Evolutionary conservation across 1,140 invertebrate species (phyloP).

Genomic region (Rhynchophorus ferrugineus): DNA sequence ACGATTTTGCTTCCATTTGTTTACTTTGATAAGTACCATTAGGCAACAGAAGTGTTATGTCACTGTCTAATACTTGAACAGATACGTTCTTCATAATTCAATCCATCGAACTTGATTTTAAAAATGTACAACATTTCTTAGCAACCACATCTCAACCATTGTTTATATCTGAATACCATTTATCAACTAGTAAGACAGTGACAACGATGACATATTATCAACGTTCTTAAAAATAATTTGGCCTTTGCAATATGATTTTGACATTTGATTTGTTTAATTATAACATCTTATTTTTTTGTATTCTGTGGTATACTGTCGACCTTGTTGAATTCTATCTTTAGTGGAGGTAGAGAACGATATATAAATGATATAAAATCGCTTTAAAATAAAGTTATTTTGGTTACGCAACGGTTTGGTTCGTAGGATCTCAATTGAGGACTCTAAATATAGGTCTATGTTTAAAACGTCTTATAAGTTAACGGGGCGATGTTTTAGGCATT

Average conservation of each 20-base stretch:
- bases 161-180: not conserved
- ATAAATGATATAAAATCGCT: no score
- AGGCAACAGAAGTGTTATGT: constrained; percentile 62
- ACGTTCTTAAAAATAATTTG: not conserved
- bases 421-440: no score
- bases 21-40: constrained; percentile 63
- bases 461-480: no score
- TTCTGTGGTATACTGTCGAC: no score
- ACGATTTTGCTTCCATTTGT: constrained; percentile 64
- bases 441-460: no score
- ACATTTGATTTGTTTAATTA: not conserved
- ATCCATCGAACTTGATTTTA: constrained; percentile 18
- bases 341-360: no score
- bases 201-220: constrained; percentile 2
- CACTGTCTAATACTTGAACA: constrained; percentile 65
- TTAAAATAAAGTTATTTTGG: no score
- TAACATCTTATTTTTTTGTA: not conserved
- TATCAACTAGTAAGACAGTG: not conserved
- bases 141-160: not conserved
- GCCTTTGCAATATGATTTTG: not conserved
- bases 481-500: no score
- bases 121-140: not conserved
- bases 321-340: no score
- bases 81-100: constrained; percentile 50
- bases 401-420: no score